phyloP scores from a whole-genome alignment of 2,888 invertebrate genomes.

The Elaeidobius kamerunicus region DNA sequence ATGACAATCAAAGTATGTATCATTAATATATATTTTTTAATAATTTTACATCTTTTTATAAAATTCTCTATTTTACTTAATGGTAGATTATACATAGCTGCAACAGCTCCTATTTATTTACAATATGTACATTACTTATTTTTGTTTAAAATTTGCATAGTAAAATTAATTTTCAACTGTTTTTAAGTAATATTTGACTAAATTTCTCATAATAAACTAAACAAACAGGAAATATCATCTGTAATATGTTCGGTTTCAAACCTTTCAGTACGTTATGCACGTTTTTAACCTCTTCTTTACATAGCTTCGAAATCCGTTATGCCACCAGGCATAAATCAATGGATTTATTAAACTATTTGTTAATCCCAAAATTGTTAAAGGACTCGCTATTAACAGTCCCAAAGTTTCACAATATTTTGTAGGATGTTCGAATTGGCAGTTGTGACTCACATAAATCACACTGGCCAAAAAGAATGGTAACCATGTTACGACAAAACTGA shows the following conservation, averaged over 20 bases:
- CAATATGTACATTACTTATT: background rate
- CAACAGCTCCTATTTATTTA: background rate
- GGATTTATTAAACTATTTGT: conserved; percentile 62
- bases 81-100: background rate
- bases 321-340: conserved; percentile 69
- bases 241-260: too few species aligned
- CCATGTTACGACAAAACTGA: conserved; percentile 62
- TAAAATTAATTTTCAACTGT: conserved; percentile 10
- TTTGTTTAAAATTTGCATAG: background rate
- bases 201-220: too few species aligned
- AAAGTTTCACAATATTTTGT: conserved; percentile 51
- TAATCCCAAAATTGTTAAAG: conserved; percentile 59
- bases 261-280: too few species aligned
- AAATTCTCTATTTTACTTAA: background rate
- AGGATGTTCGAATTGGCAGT: conserved; percentile 32
- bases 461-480: conserved; percentile 60
- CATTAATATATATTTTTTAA: conserved; percentile 3
- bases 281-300: conserved; percentile 31
- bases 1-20: conserved; percentile 39
- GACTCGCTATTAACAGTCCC: conserved; percentile 55
- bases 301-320: conserved; percentile 60
- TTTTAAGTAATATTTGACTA: too few species aligned
- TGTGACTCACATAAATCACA: conserved; percentile 52
- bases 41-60: background rate
- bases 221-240: too few species aligned